A percentile compares a stretch with the other conserved stretches of the same genome.
These are phyloP conservation scores for Hiodon tergisus DNA, from an alignment of 2,113 vertebrate species.

Conservation along the genomic window DNA sequence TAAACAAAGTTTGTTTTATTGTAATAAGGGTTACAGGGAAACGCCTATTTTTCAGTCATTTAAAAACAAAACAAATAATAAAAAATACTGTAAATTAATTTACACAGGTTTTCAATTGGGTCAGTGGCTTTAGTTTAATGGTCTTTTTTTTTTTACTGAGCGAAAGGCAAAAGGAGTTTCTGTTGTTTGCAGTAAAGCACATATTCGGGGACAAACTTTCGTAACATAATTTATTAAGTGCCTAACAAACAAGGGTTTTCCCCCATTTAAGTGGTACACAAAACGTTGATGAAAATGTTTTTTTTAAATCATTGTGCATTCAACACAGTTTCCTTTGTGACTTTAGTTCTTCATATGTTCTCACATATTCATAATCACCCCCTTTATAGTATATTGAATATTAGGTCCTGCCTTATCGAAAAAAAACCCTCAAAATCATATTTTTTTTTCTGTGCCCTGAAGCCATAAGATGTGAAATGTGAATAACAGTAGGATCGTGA, in stretches of 20 bases:
- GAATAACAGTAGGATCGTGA: background rate
- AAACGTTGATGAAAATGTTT: constrained; percentile 31
- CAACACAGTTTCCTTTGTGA: constrained; percentile 40
- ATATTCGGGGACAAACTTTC: constrained; percentile 25
- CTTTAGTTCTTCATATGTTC: constrained; percentile 52
- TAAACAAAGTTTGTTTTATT: constrained; percentile 71
- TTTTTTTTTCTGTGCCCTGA: constrained; percentile 32
- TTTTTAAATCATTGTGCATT: constrained; percentile 33
- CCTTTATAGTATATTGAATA: constrained; percentile 48
- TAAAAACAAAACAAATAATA: constrained; percentile 53
- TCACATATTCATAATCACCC: constrained; percentile 36
- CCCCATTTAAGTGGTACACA: constrained; percentile 23
- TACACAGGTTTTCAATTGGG: constrained; percentile 64
- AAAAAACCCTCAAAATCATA: constrained; percentile 30
- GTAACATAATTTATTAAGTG: constrained; percentile 31
- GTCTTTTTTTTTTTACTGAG: background rate
- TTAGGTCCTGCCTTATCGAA: constrained; percentile 59
- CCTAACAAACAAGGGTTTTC: background rate
- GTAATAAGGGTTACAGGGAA: constrained; percentile 70
- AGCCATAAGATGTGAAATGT: constrained; percentile 10
- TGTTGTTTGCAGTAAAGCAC: background rate
- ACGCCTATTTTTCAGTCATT: constrained; percentile 64
- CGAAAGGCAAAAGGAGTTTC: background rate
- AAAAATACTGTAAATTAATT: constrained; percentile 54
- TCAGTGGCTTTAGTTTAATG: constrained; percentile 65